Base-by-base conservation (phyloP, 2,888 invertebrate genomes). In the Melolontha melolontha region DNA sequence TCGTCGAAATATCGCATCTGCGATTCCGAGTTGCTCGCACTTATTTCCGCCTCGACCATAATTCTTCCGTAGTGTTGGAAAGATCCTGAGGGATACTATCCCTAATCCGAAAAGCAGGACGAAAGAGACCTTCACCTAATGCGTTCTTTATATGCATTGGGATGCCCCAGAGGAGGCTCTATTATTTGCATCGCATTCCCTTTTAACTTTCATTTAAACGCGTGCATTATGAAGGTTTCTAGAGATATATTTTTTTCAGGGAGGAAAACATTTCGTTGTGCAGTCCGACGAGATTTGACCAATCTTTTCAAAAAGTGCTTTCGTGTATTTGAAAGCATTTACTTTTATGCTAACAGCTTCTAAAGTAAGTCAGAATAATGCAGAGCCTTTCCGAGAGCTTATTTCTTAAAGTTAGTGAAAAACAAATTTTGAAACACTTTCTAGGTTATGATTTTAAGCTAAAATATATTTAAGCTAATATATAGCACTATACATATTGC, bases 61-160 rank as follows among this genome's bases (percentile, higher is more conserved):
- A 76, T 75, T 79, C 76, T 74, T 54, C 16, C 39, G 10, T 10
- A 40, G 16, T 39, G 54, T 27, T 54, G 12, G 70, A 72, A 69
- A 71, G 69, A 71, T 73, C 71, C 69, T 62, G 41, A 29, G 62
- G 70, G 71, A 54, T 54, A 54, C 34, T 39, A 34, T 54, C 17
- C 39, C 39, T 34, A 54, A 54, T 54, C 54, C 40, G 34, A 54
- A 39, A 54, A 54, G 39, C 54, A 39, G 54, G 39, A 54, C 39
- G 34, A 10, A 39, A 39, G 54, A 39, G 54, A 54, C 40, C 39
- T 54, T 54, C 54, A 34, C 54, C 74, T 79, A 79, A 79, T 79
- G 78, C 76, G 78, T 78, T 78, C 78, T 79, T 78, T 79, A 79
- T 79, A 78, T 79, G 79, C 78, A 76, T 73, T 75, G 76, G 76